Conservation (phyloP, 2,797 vertebrate genomes). For the Oceanodroma leucorhoa region DNA sequence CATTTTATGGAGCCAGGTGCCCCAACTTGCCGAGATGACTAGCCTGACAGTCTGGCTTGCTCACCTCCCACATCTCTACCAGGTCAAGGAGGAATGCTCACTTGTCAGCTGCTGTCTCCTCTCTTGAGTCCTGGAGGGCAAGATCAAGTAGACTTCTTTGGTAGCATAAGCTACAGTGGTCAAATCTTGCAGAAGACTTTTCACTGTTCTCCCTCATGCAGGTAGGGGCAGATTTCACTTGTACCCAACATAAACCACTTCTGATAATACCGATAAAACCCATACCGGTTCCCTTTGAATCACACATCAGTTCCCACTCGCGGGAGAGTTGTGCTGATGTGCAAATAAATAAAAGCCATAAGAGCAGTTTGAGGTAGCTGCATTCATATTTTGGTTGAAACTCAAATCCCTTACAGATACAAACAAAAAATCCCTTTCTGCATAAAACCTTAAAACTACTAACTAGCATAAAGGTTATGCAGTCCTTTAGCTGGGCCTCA, state of each 20-base stretch:
- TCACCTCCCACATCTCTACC: not conserved
- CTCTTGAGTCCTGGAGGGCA: not conserved
- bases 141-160: not conserved
- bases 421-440: not conserved
- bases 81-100: not conserved
- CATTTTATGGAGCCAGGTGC: not conserved
- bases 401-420: not conserved
- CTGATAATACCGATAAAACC: not conserved
- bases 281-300: not conserved
- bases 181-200: not conserved
- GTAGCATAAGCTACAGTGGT: not conserved
- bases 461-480: not conserved
- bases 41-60: rapidly evolving
- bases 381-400: not conserved
- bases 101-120: not conserved
- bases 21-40: not conserved
- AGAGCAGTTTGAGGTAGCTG: not conserved
- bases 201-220: not conserved
- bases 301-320: not conserved
- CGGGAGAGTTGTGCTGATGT: not conserved
- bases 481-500: not conserved
- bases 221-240: not conserved
- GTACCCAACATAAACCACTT: not conserved
- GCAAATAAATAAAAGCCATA: not conserved
- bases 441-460: not conserved